Evolutionary conservation across 2,888 invertebrate species (phyloP), one percentile per base, ranked within the genome.

Genomic region (Diploptera punctata): DNA sequence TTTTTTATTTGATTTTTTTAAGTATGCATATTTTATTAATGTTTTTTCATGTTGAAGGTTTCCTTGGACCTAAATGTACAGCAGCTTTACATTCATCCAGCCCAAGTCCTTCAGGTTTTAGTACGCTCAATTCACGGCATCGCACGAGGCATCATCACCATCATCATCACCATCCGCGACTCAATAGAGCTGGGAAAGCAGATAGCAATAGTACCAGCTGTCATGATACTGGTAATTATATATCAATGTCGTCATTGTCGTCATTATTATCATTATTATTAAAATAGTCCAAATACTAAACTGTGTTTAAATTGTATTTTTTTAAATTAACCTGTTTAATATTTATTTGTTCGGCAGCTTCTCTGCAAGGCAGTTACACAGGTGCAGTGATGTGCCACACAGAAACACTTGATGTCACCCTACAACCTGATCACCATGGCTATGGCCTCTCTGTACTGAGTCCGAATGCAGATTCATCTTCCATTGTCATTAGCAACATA

Each of bases 41-140:
- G n/a, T n/a, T n/a, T n/a, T n/a, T n/a, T n/a, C n/a, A n/a, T n/a
- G n/a, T 70, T 62, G 2, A 49, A 71, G 71, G 71, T n/a, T 71
- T 71, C 26, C 65, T 71, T 7, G 65, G 71, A 7, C 54, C 65
- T 3, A 81, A 81, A 73, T 57, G 43, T 21, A 57, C 43, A n/a
- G 60, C 54, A 79, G 82, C 33, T 78, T 80, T 1, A 13, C 65
- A 65, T 21, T 65, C 83, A 16, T 26, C 73, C 7, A 73, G 67
- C 78, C 86, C 87, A 54, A 86, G 86, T 78, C 84, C 86, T 38
- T 82, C 81, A 75, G 86, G 86, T 77, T 87, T 86, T 81, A 88
- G 85, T 80, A 88, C 87, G 49, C 80, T 87, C 76, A 88, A 86
- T 78, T 88, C 86, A 47, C 82, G 86, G 75, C 83, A 86, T 76